Percentiles rank a stretch among this genome's conserved stretches.
Conservation (phyloP, 2,888 invertebrate species). For the Monopis laevigella region DNA sequence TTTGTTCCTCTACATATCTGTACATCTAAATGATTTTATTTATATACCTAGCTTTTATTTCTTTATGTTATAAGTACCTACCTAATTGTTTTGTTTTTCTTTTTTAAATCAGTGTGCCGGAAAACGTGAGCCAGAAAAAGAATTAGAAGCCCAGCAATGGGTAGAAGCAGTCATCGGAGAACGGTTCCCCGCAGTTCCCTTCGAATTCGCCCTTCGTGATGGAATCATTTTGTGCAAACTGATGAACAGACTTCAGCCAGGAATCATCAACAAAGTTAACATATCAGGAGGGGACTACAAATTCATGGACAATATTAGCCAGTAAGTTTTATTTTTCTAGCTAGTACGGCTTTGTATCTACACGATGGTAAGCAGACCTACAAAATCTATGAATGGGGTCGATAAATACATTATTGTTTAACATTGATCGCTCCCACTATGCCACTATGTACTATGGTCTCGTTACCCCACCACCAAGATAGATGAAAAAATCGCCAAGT, state of each 20-base stretch:
- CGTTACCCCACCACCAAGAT: no score
- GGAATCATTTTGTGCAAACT: constrained; percentile 88
- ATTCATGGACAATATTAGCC: constrained; percentile 95
- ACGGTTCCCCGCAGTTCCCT: constrained; percentile 76
- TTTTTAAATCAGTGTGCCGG: constrained; percentile 75
- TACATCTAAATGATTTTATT: no score
- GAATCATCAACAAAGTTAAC: constrained; percentile 85
- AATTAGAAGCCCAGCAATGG: constrained; percentile 85
- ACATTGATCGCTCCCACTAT: no score
- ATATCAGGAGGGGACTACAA: constrained; percentile 90
- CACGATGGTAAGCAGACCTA: no score
- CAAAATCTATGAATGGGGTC: no score
- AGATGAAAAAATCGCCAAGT: no score
- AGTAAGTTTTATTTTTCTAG: constrained; percentile 68
- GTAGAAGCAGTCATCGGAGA: constrained; percentile 84
- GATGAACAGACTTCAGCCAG: constrained; percentile 89
- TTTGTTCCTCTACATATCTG: no score
- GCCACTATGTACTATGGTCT: no score
- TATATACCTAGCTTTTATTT: no score
- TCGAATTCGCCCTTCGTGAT: constrained; percentile 83
- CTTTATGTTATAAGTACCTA: no score
- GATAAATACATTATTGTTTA: no score
- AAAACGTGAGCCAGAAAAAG: constrained; percentile 82
- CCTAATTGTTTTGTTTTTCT: no score
- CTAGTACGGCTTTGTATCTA: background rate